Percentiles rank a stretch among this genome's conserved stretches.
Conservation (phyloP, 2,113 vertebrate species). For the Thinocorus orbignyianus region DNA sequence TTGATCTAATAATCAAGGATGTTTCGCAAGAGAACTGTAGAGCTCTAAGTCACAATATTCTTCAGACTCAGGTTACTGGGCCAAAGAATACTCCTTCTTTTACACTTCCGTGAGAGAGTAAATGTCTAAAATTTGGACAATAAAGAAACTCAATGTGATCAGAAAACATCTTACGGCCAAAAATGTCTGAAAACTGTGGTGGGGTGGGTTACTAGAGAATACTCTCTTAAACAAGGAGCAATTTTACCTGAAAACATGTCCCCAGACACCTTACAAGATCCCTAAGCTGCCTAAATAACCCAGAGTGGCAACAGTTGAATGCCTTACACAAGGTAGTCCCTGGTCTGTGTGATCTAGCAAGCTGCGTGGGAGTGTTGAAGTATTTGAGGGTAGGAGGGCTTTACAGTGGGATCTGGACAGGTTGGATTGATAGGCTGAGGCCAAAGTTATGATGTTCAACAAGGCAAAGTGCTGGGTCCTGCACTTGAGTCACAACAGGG, state of each 20-base stretch:
- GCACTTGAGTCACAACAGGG: neutral
- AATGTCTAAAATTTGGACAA: neutral
- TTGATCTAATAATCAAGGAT: neutral
- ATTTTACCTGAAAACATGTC: neutral
- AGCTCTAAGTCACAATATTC: neutral
- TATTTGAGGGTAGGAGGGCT: neutral
- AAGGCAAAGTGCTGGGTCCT: neutral
- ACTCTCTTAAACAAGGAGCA: neutral
- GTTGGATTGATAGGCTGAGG: neutral
- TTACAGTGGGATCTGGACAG: neutral
- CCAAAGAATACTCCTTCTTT: neutral
- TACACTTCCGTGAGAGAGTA: neutral
- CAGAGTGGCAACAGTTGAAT: rapidly evolving
- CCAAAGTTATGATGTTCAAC: neutral
- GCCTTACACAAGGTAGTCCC: neutral
- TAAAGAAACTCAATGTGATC: neutral
- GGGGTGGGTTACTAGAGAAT: neutral
- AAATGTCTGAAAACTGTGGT: neutral
- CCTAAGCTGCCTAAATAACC: neutral
- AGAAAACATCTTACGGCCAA: neutral
- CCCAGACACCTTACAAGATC: neutral
- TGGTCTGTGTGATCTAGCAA: neutral
- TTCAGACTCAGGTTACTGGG: neutral
- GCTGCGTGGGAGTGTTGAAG: neutral
- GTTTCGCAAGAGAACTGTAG: neutral